Percentiles rank a stretch among this genome's conserved stretches.
phyloP scores from a whole-genome alignment of 1,140 invertebrate genomes.

The Pseudoatta argentina region DNA sequence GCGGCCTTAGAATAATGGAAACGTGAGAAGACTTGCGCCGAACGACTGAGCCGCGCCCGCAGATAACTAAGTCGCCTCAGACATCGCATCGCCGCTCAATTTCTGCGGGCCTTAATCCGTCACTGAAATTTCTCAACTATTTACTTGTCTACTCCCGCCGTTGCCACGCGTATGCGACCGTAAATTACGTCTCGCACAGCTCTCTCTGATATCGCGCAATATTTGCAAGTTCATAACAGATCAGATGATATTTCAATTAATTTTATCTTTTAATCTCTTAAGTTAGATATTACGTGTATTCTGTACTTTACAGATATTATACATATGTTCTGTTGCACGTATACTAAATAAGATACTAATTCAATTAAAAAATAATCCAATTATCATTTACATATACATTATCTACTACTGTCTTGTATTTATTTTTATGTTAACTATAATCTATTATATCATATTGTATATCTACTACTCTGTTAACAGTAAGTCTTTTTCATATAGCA shows the following conservation, averaged over 20 bases:
- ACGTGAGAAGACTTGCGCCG: conserved; percentile 72
- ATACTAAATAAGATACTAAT: not conserved
- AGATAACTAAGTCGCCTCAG: conserved; percentile 42
- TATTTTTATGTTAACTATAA: too few species aligned
- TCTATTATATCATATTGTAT: too few species aligned
- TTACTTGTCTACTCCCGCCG: conserved; percentile 11
- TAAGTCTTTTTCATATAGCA: too few species aligned
- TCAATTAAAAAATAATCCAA: not conserved
- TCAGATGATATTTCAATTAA: not conserved
- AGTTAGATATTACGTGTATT: not conserved
- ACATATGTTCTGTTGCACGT: not conserved
- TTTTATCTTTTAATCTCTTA: not conserved
- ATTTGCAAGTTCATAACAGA: not conserved
- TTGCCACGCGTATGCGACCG: not conserved
- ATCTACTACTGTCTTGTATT: too few species aligned
- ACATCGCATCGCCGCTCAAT: conserved; percentile 60
- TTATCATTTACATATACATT: too few species aligned
- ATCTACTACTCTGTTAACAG: too few species aligned
- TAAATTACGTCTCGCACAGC: conserved; percentile 57
- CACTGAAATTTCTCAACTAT: conserved; percentile 57
- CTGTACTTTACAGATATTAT: not conserved
- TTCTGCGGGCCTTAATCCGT: conserved; percentile 60
- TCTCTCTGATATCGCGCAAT: not conserved
- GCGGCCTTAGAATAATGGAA: conserved; percentile 74
- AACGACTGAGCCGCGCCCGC: conserved; percentile 63